Evolutionary conservation across 30 jellyfish, hydroid and myxozoan species (phyloP), one percentile per base, ranked within the genome.

Genomic region (Aurelia aurita complex sp. Pacific): DNA sequence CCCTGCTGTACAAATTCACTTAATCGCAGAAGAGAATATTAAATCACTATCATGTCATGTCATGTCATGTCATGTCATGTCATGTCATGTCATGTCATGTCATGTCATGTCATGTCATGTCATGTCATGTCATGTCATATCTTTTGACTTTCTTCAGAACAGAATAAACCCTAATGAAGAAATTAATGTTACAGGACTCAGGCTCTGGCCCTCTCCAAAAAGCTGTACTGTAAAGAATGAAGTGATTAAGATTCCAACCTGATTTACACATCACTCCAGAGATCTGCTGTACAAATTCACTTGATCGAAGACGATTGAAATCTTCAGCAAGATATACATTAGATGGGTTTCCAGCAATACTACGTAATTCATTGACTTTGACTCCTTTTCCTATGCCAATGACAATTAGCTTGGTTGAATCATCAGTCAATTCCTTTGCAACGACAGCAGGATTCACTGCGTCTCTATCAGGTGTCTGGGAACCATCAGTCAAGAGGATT

Each of bases 401-500:
- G 68, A 77, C 91, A 63, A 92, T 36, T 85, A 92, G 67, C 57
- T 53, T 61, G 55, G 87, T 83, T 50, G 90, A 96, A 15, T 74
- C 85, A 34, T 83, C 80, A 12, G 92, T 84, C 40, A 92, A 79
- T 63, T 81, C 92, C 50, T 80, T 85, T 17, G 96, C 97, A 10
- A 87, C 42, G 9, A 35, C 57, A 4, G 79, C 96, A 13, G 98
- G 98, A 33, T 86, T 88, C 68, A 15, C 95, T 4, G 98, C 96
- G 71, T 77, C 97, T 15, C 79, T 95, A 33, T 69, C 95, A 51
- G 61, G 91, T 34, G 98, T 86, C 72, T 92, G 98, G 3, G 96
- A 66, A 51, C 98, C 98, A 74, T 92, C 98, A 4, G 98, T 92
- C 72, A 92, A 80, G 29, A 92, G 92, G 67, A 92, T 23, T 52